A percentile compares a stretch with the other conserved stretches of the same genome.
phyloP scores from a whole-genome alignment of 1,140 invertebrate species.

The Centruroides sculpturatus region DNA sequence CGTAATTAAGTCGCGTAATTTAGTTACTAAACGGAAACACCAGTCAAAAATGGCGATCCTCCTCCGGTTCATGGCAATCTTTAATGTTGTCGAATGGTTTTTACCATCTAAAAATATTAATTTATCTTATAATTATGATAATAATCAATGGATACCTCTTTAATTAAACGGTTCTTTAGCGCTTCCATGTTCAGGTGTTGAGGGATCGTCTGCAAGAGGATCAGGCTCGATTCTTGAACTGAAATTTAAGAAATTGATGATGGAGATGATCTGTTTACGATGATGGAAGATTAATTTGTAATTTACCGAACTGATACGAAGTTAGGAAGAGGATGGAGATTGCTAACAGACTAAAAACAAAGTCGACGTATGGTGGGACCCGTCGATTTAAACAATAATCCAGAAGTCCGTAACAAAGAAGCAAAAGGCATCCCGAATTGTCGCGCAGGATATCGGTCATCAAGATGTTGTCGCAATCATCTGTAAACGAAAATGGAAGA shows the following conservation, averaged over 20 bases:
- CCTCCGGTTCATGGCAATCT: too few species aligned
- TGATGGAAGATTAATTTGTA: background rate
- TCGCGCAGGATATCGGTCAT: constrained; percentile 45
- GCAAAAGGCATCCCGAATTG: constrained; percentile 57
- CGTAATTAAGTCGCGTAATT: background rate
- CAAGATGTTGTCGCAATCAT: background rate
- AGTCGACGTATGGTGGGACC: constrained; percentile 12
- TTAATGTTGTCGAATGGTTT: too few species aligned
- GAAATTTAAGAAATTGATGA: constrained; percentile 18
- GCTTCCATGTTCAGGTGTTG: constrained; percentile 68
- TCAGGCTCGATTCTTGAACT: constrained; percentile 62
- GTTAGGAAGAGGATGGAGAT: constrained; percentile 43
- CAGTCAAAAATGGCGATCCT: too few species aligned
- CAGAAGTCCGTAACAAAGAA: constrained; percentile 69
- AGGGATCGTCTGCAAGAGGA: constrained; percentile 65
- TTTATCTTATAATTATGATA: background rate
- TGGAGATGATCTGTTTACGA: background rate
- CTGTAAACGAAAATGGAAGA: too few species aligned
- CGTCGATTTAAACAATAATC: constrained; percentile 37
- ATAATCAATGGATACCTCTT: constrained; percentile 27
- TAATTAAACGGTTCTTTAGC: constrained; percentile 57
- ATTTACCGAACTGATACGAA: constrained; percentile 45
- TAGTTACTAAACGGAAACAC: background rate
- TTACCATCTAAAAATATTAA: too few species aligned
- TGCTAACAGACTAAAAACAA: constrained; percentile 26